A percentile compares a stretch with the other conserved stretches of the same genome.
Evolutionary conservation across 2,797 vertebrate genomes (phyloP).

Genomic region (Siniperca scherzeri): DNA sequence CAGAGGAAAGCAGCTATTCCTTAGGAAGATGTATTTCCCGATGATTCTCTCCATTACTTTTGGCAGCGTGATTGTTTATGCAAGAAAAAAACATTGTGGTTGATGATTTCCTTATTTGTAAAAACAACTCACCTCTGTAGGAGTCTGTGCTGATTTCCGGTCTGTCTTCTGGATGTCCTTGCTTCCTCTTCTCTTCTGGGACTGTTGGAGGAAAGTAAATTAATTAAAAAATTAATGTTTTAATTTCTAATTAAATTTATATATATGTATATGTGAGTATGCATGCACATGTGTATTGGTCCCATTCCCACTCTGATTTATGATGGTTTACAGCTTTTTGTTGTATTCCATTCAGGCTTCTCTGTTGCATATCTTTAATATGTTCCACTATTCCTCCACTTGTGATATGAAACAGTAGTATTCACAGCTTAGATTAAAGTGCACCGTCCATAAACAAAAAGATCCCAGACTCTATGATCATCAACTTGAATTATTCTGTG

Average conservation of each 20-base stretch:
- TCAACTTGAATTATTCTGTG: neutral
- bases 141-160: constrained; percentile 79
- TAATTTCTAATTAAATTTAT: neutral
- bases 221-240: neutral
- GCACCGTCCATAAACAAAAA: neutral
- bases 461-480: neutral
- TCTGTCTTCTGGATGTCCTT: constrained; percentile 84
- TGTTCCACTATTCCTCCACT: neutral
- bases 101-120: neutral
- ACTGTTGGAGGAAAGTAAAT: constrained; percentile 40
- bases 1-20: neutral
- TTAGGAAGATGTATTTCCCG: neutral
- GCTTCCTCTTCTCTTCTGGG: constrained; percentile 85
- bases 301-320: neutral
- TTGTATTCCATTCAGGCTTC: neutral
- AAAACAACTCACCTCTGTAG: constrained; percentile 79
- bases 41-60: neutral
- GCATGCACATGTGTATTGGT: neutral
- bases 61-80: neutral
- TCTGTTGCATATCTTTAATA: neutral
- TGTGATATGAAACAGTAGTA: neutral
- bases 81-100: neutral
- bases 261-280: neutral
- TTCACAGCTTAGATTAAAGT: neutral
- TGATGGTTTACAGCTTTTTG: neutral